Base-by-base conservation (phyloP, 2,113 vertebrate genomes). In the Riparia riparia region DNA sequence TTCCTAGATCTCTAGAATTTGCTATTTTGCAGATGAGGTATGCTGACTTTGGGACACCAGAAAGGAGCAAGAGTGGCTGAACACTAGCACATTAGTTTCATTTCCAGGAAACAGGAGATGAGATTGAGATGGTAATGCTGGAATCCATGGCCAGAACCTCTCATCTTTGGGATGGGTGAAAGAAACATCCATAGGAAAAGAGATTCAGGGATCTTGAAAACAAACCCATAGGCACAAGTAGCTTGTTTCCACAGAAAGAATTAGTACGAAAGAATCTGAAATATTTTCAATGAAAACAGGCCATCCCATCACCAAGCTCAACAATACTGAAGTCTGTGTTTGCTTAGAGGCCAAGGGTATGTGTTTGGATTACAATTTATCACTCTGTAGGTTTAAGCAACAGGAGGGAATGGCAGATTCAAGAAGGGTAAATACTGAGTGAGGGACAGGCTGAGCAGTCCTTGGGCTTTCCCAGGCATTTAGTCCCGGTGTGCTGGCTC, bases 231-330 rank as follows among this genome's bases (percentile, higher is more conserved):
- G 22, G 31, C 61, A 7, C 6, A 56, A 73, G 29, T 17, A 41
- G 2, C 22, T 56, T 78, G n/a, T 83, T 88, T 83, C 44, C 26
- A 28, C 42, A 37, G 49, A 51, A 91, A 76, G 42, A 88, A 88
- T 0, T 54, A 32, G 26, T 28, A 51, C 56, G 63, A 96, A 93
- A 79, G 68, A 51, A 88, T 88, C 63, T 56, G 64, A 94, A 91
- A 47, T 63, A 82, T 86, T 92, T 90, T 66, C 86, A 89, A 83
- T 29, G 50, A 82, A 83, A 93, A 78, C 53, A 90, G 45, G 44
- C 37, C 34, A n/a, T 77, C 39, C 31, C 31, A 45, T 77, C 51
- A 39, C 39, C 32, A 69, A 5, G 21, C 47, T 77, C 66, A 56
- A 71, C 17, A 47, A 16, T 41, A 88, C 7, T 5, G 4, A 82